Percentiles rank a stretch among this genome's conserved stretches.
Conservation (phyloP, 2,113 vertebrate genomes). For the Forbesichthys agassizii region DNA sequence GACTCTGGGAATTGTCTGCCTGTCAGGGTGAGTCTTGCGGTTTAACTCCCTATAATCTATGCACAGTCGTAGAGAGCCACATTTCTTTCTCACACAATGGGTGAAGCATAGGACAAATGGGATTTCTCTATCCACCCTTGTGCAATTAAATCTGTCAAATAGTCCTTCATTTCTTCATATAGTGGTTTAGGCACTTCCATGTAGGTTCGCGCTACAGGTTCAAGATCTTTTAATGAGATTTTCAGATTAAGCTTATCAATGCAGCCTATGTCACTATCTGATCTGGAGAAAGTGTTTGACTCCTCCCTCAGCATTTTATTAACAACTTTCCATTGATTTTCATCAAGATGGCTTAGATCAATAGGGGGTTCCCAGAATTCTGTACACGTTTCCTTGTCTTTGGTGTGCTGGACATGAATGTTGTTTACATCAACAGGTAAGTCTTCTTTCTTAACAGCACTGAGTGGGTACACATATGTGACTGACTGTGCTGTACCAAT, state of each 20-base stretch:
- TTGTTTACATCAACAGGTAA: not conserved
- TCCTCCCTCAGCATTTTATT: conserved; percentile 20
- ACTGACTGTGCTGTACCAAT: conserved; percentile 10
- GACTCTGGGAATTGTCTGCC: conserved; percentile 17
- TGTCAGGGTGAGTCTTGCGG: conserved; percentile 12
- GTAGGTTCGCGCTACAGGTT: conserved; percentile 15
- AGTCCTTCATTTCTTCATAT: not conserved
- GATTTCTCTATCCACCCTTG: conserved; percentile 21
- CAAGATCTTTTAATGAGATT: conserved; percentile 15
- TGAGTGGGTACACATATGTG: not conserved
- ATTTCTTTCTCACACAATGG: conserved; percentile 9
- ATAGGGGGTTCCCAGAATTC: conserved; percentile 20
- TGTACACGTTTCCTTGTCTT: not conserved
- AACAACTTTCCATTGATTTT: not conserved
- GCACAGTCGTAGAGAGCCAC: not conserved
- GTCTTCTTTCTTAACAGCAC: too few relatives aligned
- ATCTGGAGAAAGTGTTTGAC: not conserved
- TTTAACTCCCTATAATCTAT: conserved; percentile 17
- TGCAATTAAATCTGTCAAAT: not conserved
- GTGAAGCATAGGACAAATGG: conserved; percentile 12
- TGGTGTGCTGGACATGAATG: not conserved
- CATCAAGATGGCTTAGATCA: conserved; percentile 8
- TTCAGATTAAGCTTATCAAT: conserved; percentile 3
- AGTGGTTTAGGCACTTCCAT: conserved; percentile 14
- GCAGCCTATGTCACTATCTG: conserved; percentile 24